Percentiles rank a stretch among this genome's conserved stretches.
Conservation (phyloP, 2,113 vertebrate genomes). For the Aspidoscelis tigris region DNA sequence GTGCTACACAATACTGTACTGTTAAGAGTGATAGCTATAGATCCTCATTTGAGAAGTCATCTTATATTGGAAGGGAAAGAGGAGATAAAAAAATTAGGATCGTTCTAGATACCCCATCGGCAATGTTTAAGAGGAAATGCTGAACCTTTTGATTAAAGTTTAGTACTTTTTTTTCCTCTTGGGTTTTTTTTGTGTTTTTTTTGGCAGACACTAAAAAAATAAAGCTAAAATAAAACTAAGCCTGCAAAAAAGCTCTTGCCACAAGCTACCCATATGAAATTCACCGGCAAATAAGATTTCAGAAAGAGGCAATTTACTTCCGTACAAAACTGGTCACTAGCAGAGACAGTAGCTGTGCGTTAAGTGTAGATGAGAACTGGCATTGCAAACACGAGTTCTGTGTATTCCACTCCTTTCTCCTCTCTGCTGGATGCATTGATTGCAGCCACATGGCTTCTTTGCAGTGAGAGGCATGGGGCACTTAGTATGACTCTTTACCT, state of each 20-base stretch:
- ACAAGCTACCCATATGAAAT: neutral
- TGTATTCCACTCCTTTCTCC: neutral
- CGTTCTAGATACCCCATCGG: no score
- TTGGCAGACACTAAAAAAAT: neutral
- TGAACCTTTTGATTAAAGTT: no score
- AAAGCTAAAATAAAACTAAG: neutral
- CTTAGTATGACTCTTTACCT: neutral
- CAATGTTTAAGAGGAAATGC: no score
- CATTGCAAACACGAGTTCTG: neutral
- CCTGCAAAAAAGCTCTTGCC: neutral
- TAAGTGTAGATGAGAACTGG: conserved; percentile 19
- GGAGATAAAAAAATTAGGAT: no score
- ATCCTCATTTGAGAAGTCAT: no score
- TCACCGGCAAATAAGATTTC: neutral
- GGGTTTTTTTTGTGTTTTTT: no score
- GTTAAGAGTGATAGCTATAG: no score
- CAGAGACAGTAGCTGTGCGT: neutral
- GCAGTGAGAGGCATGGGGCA: neutral
- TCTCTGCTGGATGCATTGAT: conserved; percentile 7
- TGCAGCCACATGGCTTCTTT: neutral
- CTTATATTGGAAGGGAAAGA: no score
- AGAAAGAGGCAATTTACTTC: conserved; percentile 7
- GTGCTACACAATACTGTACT: no score
- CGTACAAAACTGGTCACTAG: neutral
- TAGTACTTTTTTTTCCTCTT: no score